Evolutionary conservation across 37 sponge, comb jelly and placozoan species (phyloP).

Genomic region (Ianthella basta): DNA sequence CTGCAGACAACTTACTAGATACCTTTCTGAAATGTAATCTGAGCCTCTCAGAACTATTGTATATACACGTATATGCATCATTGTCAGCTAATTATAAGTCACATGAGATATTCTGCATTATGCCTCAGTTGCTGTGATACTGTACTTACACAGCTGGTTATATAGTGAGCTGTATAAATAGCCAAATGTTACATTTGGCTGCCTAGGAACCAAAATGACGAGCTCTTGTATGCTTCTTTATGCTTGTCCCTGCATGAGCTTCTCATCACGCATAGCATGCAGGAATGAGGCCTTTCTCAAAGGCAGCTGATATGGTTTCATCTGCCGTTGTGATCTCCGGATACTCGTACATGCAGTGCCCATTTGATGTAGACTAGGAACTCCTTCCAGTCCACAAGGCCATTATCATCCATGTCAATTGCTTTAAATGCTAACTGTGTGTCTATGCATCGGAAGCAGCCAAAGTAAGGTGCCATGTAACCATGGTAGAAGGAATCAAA

Average conservation of each 20-base stretch:
- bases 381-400: conserved; percentile 81
- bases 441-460: conserved; percentile 76
- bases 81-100: too few species aligned
- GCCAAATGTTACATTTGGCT: too few species aligned
- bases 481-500: conserved; percentile 85
- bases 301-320: conserved; percentile 56
- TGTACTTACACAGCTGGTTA: too few species aligned
- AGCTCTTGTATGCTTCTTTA: neutral
- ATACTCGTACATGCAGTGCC: conserved; percentile 83
- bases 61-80: too few species aligned
- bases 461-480: conserved; percentile 90
- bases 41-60: too few species aligned
- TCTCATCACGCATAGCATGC: conserved; percentile 83
- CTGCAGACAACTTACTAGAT: too few species aligned
- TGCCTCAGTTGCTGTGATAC: too few species aligned
- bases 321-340: conserved; percentile 51
- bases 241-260: conserved; percentile 36
- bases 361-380: conserved; percentile 82
- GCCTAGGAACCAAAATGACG: neutral
- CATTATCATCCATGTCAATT: conserved; percentile 83
- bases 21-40: too few species aligned
- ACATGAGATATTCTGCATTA: too few species aligned
- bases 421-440: conserved; percentile 65
- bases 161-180: too few species aligned
- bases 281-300: conserved; percentile 81